phyloP scores from a whole-genome alignment of 2,888 invertebrate genomes.

The Sabellastarte sp. region DNA sequence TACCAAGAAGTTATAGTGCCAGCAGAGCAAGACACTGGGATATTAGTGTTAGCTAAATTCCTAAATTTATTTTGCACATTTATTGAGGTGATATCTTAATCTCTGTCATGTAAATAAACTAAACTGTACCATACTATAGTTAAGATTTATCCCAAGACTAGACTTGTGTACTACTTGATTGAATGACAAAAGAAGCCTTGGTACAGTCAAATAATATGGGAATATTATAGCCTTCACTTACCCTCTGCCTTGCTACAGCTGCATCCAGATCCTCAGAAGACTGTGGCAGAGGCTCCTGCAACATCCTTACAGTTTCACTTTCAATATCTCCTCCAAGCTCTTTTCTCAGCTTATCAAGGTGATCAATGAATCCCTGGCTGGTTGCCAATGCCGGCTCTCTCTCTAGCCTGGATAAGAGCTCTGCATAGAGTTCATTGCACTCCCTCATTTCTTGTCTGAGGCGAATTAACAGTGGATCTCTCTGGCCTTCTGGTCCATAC shows the following conservation, averaged over 20 bases:
- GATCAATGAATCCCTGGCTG: constrained; percentile 69
- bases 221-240: no score
- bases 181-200: no score
- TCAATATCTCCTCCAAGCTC: constrained; percentile 74
- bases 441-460: constrained; percentile 69
- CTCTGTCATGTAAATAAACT: no score
- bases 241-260: constrained; percentile 10
- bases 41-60: no score
- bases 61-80: no score
- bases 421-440: constrained; percentile 89
- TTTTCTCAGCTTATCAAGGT: constrained; percentile 64
- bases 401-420: constrained; percentile 80
- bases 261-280: constrained; percentile 66
- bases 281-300: constrained; percentile 72
- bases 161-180: no score
- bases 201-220: no score
- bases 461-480: constrained; percentile 13
- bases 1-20: no score
- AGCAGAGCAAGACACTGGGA: no score
- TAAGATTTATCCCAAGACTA: no score
- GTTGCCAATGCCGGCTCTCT: constrained; percentile 48
- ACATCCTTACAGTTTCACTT: constrained; percentile 71
- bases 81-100: no score
- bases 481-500: constrained; percentile 89
- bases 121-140: no score